Evolutionary conservation across 2,797 vertebrate species (phyloP).

Genomic region (Rhinichthys osculus): DNA sequence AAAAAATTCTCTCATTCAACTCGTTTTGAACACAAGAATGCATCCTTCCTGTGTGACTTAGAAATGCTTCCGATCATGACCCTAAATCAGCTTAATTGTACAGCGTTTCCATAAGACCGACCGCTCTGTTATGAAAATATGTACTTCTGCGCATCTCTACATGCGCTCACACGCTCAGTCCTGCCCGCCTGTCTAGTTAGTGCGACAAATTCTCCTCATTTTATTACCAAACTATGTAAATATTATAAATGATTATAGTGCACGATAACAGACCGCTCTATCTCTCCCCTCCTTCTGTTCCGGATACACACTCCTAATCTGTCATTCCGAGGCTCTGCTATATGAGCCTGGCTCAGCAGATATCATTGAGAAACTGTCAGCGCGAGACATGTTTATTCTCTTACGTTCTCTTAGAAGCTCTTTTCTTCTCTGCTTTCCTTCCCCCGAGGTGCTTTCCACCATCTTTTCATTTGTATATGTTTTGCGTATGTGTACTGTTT

Average conservation of each 20-base stretch:
- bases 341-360: slow-evolving; percentile 25
- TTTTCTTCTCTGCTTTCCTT: slow-evolving; percentile 14
- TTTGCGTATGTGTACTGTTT: slow-evolving; percentile 3
- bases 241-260: slow-evolving; percentile 44
- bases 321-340: slow-evolving; percentile 37
- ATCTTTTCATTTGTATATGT: slow-evolving; percentile 13
- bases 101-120: neutral
- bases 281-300: slow-evolving; percentile 44
- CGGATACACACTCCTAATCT: slow-evolving; percentile 41
- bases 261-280: slow-evolving; percentile 35
- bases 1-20: neutral
- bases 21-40: neutral
- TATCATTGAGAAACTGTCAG: slow-evolving; percentile 55
- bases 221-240: slow-evolving; percentile 46
- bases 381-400: slow-evolving; percentile 47
- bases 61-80: neutral
- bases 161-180: neutral
- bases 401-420: slow-evolving; percentile 4
- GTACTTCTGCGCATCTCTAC: neutral
- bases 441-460: slow-evolving; percentile 28
- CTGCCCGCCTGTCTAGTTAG: slow-evolving; percentile 16
- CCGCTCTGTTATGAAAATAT: neutral
- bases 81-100: neutral
- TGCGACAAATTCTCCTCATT: slow-evolving; percentile 19
- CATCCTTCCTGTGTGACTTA: neutral